Evolutionary conservation across 2,888 invertebrate species (phyloP).

Genomic region (Neocrepidodera transversa): DNA sequence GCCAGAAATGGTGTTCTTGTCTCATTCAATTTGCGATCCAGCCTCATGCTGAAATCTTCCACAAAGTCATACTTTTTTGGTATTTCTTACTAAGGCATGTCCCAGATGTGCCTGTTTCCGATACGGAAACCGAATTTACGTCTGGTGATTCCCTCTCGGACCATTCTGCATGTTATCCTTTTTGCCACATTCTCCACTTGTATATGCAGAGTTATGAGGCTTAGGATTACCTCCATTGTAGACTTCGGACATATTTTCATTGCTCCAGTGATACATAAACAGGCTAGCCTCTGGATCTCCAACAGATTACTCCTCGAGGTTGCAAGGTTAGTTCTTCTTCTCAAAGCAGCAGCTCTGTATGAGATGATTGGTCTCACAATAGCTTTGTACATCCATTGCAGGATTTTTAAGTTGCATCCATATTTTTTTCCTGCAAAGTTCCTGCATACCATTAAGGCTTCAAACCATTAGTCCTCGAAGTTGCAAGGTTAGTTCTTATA

Average conservation of each 20-base stretch:
- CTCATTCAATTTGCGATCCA: no score
- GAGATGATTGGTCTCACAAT: slow-evolving; percentile 8
- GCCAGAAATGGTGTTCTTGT: no score
- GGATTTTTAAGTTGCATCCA: slow-evolving; percentile 2
- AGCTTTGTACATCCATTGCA: slow-evolving; percentile 18
- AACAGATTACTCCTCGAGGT: neutral
- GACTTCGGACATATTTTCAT: neutral
- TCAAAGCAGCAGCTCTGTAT: neutral
- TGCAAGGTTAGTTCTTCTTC: neutral
- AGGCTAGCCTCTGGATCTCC: neutral
- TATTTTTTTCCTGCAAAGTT: slow-evolving; percentile 2
- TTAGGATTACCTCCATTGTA: slow-evolving; percentile 6
- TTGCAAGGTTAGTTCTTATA: no score
- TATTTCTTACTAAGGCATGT: neutral
- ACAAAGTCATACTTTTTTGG: neutral
- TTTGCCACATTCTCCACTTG: neutral
- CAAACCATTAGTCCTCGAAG: no score
- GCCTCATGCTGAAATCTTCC: neutral
- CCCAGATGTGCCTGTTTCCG: neutral
- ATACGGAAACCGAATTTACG: neutral
- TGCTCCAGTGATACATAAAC: neutral
- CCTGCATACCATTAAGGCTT: neutral
- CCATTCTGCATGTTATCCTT: neutral
- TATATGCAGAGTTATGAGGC: neutral
- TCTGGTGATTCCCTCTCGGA: neutral